Evolutionary conservation across 2,113 vertebrate genomes (phyloP).

Genomic region (Isurus oxyrinchus): DNA sequence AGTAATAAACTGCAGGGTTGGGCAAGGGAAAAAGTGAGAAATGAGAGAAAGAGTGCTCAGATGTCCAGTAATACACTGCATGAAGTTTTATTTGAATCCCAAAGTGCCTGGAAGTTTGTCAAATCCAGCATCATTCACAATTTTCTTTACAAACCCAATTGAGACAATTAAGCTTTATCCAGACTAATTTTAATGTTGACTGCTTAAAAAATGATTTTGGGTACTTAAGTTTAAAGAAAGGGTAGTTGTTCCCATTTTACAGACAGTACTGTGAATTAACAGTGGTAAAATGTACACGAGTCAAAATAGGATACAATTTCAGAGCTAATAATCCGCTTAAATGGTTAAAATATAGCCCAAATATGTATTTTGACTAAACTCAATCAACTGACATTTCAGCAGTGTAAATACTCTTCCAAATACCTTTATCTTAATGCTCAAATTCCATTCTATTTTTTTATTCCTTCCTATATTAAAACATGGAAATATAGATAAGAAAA

Average conservation of each 20-base stretch:
- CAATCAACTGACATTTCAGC: conserved; percentile 7
- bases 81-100: conserved; percentile 36
- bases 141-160: conserved; percentile 27
- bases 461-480: conserved; percentile 18
- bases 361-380: conserved; percentile 15
- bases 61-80: conserved; percentile 12
- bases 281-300: conserved; percentile 13
- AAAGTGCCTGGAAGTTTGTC: background rate
- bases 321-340: conserved; percentile 31
- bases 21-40: background rate
- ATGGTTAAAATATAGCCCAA: background rate
- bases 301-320: conserved; percentile 35
- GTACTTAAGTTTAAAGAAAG: conserved; percentile 16
- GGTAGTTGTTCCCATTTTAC: conserved; percentile 5
- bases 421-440: background rate
- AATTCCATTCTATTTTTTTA: conserved; percentile 25
- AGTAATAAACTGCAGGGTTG: background rate
- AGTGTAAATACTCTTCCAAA: background rate
- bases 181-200: conserved; percentile 32
- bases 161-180: conserved; percentile 32
- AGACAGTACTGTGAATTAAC: conserved; percentile 24
- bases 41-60: conserved; percentile 3
- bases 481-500: conserved; percentile 8
- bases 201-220: conserved; percentile 29
- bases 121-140: conserved; percentile 27